Percentiles rank a stretch among this genome's conserved stretches.
These are phyloP conservation scores for Lepilemur septentrionalis DNA, from an alignment of 2,797 vertebrate genomes.

Conservation along the genomic window DNA sequence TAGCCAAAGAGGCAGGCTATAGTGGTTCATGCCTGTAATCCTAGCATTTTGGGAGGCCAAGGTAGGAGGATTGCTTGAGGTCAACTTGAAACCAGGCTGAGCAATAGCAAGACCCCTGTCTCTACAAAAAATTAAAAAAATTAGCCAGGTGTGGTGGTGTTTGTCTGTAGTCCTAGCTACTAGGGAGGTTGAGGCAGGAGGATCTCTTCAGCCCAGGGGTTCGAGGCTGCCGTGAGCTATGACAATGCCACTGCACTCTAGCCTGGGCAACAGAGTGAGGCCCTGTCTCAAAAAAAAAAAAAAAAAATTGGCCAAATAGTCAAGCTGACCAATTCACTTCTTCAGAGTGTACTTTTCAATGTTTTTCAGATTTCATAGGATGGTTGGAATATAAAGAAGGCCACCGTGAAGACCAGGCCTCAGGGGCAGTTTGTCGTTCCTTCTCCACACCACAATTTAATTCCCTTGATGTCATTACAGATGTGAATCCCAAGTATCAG, in stretches of 20 bases:
- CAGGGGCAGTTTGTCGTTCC: slow-evolving; percentile 83
- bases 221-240: background rate
- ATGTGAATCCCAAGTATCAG: slow-evolving; percentile 91
- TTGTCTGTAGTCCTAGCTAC: background rate
- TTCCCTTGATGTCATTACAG: slow-evolving; percentile 86
- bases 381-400: slow-evolving; percentile 90
- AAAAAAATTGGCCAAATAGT: slow-evolving; percentile 14
- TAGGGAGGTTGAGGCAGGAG: background rate
- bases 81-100: background rate
- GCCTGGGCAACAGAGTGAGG: background rate
- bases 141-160: background rate
- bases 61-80: background rate
- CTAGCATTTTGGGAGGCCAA: background rate
- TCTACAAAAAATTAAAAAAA: background rate
- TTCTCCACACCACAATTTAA: slow-evolving; percentile 88
- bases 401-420: slow-evolving; percentile 86
- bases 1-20: background rate
- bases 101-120: background rate
- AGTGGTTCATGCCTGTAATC: background rate
- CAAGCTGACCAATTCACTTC: background rate
- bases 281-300: background rate
- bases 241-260: background rate
- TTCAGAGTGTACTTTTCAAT: slow-evolving; percentile 76
- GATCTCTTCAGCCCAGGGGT: background rate
- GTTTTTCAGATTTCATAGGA: slow-evolving; percentile 89